Percentiles rank a stretch among this genome's conserved stretches.
Evolutionary conservation across 2,888 invertebrate genomes (phyloP).

Genomic region (Epicampocera succincta): DNA sequence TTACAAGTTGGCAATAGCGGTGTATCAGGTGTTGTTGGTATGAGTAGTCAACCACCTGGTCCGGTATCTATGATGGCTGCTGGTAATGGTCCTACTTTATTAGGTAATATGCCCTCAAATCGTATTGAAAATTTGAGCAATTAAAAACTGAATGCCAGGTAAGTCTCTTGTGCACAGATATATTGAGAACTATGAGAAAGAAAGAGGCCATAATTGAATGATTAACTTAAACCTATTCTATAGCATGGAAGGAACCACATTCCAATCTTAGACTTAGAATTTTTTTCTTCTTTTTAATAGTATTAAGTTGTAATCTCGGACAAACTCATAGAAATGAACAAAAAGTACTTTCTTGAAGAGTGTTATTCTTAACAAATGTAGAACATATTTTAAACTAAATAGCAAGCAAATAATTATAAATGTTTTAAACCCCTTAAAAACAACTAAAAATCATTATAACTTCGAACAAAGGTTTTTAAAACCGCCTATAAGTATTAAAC

Average conservation of each 20-base stretch:
- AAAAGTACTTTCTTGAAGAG: not conserved
- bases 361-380: slow-evolving; percentile 25
- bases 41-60: slow-evolving; percentile 33
- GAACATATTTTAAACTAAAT: slow-evolving; percentile 36
- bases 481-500: slow-evolving; percentile 61
- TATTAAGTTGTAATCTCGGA: slow-evolving; percentile 23
- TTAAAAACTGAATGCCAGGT: slow-evolving; percentile 55
- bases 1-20: slow-evolving; percentile 55
- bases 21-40: slow-evolving; percentile 17
- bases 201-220: slow-evolving; percentile 48
- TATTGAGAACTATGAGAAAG: not conserved
- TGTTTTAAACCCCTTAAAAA: slow-evolving; percentile 37
- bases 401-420: slow-evolving; percentile 19
- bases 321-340: not conserved
- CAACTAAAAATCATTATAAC: slow-evolving; percentile 44
- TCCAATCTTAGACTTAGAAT: slow-evolving; percentile 50
- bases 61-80: slow-evolving; percentile 30
- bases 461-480: slow-evolving; percentile 71
- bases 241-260: slow-evolving; percentile 44
- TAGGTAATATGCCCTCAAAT: slow-evolving; percentile 65
- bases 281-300: slow-evolving; percentile 33
- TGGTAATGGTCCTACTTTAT: slow-evolving; percentile 58
- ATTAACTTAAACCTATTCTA: slow-evolving; percentile 35
- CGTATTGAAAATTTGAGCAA: slow-evolving; percentile 72
- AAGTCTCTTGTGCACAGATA: slow-evolving; percentile 47